Percentiles rank a stretch among this genome's conserved stretches.
These are phyloP conservation scores for Syngnathoides biaculeatus DNA, from an alignment of 2,113 vertebrate species.

Conservation along the genomic window DNA sequence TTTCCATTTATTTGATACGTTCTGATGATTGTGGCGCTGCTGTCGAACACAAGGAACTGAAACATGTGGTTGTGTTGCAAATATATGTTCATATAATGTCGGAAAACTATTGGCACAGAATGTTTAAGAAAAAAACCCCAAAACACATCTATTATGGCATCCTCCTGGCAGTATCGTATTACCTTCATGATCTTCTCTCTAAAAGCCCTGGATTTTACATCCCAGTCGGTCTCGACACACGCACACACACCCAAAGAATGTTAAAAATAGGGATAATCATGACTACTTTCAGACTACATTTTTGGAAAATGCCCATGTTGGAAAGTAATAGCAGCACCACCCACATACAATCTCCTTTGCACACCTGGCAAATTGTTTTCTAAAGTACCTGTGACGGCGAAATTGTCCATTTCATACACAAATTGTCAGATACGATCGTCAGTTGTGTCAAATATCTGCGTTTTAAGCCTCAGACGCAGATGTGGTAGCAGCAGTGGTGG, in stretches of 20 bases:
- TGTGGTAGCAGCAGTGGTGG: background rate
- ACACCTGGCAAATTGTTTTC: constrained; percentile 1
- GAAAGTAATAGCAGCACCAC: background rate
- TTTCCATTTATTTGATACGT: background rate
- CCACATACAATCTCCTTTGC: background rate
- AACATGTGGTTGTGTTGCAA: background rate
- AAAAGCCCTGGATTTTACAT: background rate
- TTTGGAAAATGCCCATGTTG: background rate
- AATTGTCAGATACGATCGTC: background rate
- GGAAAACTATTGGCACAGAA: background rate
- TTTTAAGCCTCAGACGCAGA: background rate
- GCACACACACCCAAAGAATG: no score
- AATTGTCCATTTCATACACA: background rate
- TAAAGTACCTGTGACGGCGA: background rate
- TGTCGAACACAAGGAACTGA: background rate
- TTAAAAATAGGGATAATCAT: constrained; percentile 2
- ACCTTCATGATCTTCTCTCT: background rate
- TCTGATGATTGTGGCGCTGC: background rate
- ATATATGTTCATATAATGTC: background rate
- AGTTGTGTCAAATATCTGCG: background rate
- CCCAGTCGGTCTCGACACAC: background rate
- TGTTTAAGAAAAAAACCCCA: background rate
- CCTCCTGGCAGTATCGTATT: background rate
- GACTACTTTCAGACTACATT: background rate
- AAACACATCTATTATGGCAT: background rate